A percentile compares a stretch with the other conserved stretches of the same genome.
Evolutionary conservation across 2,888 invertebrate genomes (phyloP).

Genomic region (Endotricha flammealis): DNA sequence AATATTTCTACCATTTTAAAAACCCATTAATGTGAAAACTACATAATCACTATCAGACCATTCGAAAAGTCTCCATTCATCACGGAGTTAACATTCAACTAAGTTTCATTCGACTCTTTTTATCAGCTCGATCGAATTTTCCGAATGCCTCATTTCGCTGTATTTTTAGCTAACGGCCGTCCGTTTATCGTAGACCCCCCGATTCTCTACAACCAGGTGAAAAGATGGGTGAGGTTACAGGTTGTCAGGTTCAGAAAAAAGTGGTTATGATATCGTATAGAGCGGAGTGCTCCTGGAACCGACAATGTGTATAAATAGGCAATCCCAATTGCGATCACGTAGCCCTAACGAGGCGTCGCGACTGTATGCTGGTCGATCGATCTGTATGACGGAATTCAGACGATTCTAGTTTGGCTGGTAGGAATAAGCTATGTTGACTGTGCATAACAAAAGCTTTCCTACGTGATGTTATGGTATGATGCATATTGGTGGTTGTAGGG

Average conservation of each 20-base stretch:
- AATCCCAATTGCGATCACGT: slow-evolving; percentile 73
- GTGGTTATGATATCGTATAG: slow-evolving; percentile 39
- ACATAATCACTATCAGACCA: slow-evolving; percentile 45
- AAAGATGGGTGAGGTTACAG: slow-evolving; percentile 17
- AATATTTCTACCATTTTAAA: too few species aligned
- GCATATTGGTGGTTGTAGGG: neutral
- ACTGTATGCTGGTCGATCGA: slow-evolving; percentile 54
- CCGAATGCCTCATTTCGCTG: slow-evolving; percentile 44
- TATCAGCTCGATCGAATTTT: slow-evolving; percentile 47
- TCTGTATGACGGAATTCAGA: slow-evolving; percentile 48
- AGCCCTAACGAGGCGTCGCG: slow-evolving; percentile 68
- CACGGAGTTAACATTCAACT: slow-evolving; percentile 53
- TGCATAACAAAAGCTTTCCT: slow-evolving; percentile 23
- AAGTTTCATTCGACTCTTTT: slow-evolving; percentile 50
- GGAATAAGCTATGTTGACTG: slow-evolving; percentile 26
- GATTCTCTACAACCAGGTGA: slow-evolving; percentile 1
- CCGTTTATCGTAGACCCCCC: slow-evolving; percentile 30
- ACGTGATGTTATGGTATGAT: slow-evolving; percentile 11
- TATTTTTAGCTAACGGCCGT: slow-evolving; percentile 30
- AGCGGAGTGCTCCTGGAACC: slow-evolving; percentile 48
- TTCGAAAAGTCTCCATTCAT: slow-evolving; percentile 58
- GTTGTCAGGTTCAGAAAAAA: slow-evolving; percentile 30
- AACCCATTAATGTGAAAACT: too few species aligned
- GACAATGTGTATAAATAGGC: slow-evolving; percentile 73
- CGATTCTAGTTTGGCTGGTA: slow-evolving; percentile 22